A percentile compares a stretch with the other conserved stretches of the same genome.
phyloP scores from a whole-genome alignment of 2,113 vertebrate species.

The Mus musculus region GRCm39 chr15:21519501-21520000 shows the following conservation, averaged over 20 bases:
- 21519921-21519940: not conserved
- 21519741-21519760: not conserved
- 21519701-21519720: not conserved
- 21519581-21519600: not conserved
- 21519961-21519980: not conserved
- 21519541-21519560: not conserved
- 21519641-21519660: slow-evolving; percentile 64
- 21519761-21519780: not conserved
- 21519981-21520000: not conserved
- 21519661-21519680: not conserved
- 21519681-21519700: not conserved
- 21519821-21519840: not conserved
- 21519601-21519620: not conserved
- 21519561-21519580: not conserved
- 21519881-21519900: not conserved
- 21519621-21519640: not conserved
- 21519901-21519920: not conserved
- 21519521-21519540: not conserved
- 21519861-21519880: not conserved
- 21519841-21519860: not conserved
- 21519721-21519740: not conserved
- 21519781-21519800: not conserved
- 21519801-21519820: not conserved
- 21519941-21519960: not conserved
- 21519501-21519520: not conserved